These are phyloP conservation scores for Drosophila kepulauana DNA, from an alignment of 1,140 invertebrate genomes.

Conservation along the genomic window DNA sequence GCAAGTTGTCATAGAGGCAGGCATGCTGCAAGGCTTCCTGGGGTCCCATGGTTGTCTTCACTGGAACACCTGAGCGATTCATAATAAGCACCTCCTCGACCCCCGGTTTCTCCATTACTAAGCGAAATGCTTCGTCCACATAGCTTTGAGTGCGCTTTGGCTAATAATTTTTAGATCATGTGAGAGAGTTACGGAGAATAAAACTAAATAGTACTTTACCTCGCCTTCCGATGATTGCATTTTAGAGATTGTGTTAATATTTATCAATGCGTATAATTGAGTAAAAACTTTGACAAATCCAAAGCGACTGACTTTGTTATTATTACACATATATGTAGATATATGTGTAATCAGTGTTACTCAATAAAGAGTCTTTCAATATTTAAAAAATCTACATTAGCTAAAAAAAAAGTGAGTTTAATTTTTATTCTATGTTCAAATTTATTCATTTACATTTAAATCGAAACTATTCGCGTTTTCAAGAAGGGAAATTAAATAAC, in stretches of 20 bases:
- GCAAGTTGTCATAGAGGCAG: constrained; percentile 74
- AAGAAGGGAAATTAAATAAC: too few relatives aligned
- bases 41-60: constrained; percentile 70
- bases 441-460: too few relatives aligned
- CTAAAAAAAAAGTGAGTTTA: too few relatives aligned
- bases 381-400: too few relatives aligned
- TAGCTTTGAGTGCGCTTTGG: constrained; percentile 72
- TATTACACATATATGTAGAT: not conserved
- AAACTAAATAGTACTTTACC: constrained; percentile 8
- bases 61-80: constrained; percentile 73
- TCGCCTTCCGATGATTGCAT: constrained; percentile 48
- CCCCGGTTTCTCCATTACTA: constrained; percentile 59
- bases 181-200: too few relatives aligned
- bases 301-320: constrained; percentile 4
- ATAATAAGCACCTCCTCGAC: constrained; percentile 76
- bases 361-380: not conserved
- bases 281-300: constrained; percentile 8
- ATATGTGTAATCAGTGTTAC: not conserved
- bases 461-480: too few relatives aligned
- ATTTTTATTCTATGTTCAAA: too few relatives aligned
- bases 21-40: constrained; percentile 64
- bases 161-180: constrained; percentile 13
- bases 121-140: constrained; percentile 67
- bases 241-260: constrained; percentile 10
- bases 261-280: not conserved